Conservation (phyloP, 2,797 vertebrate genomes). For the Rhynchotus rufescens region DNA sequence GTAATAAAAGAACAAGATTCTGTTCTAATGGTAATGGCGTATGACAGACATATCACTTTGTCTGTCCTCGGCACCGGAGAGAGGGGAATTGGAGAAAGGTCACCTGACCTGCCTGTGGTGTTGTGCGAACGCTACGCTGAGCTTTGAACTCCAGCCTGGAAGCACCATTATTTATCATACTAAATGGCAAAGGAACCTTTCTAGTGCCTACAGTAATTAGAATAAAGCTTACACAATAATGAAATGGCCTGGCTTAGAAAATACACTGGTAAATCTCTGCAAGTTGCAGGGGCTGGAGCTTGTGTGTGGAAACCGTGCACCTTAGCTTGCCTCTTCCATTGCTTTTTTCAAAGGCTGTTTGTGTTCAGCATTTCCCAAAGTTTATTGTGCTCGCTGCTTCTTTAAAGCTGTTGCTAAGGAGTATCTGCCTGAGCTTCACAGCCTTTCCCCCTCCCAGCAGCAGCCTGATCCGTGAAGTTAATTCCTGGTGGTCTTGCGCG, state of each 20-base stretch:
- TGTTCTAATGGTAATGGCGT: conserved; percentile 85
- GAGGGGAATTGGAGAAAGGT: conserved; percentile 74
- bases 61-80: conserved; percentile 78
- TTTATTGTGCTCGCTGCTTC: background rate
- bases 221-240: conserved; percentile 57
- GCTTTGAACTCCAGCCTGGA: conserved; percentile 77
- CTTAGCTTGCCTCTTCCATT: background rate
- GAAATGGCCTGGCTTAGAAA: conserved; percentile 19
- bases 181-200: conserved; percentile 75
- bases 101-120: conserved; percentile 78
- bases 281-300: conserved; percentile 29
- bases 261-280: background rate
- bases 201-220: conserved; percentile 67
- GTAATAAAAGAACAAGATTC: conserved; percentile 87
- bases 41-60: conserved; percentile 85
- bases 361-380: background rate
- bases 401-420: background rate
- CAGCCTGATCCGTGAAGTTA: background rate
- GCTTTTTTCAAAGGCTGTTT: conserved; percentile 23
- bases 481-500: background rate
- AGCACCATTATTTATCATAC: conserved; percentile 77
- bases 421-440: background rate
- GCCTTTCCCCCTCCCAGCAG: background rate
- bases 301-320: conserved; percentile 32
- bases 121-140: conserved; percentile 61